Base-by-base conservation (phyloP, 1,140 invertebrate species). In the Elysia chlorotica region DNA sequence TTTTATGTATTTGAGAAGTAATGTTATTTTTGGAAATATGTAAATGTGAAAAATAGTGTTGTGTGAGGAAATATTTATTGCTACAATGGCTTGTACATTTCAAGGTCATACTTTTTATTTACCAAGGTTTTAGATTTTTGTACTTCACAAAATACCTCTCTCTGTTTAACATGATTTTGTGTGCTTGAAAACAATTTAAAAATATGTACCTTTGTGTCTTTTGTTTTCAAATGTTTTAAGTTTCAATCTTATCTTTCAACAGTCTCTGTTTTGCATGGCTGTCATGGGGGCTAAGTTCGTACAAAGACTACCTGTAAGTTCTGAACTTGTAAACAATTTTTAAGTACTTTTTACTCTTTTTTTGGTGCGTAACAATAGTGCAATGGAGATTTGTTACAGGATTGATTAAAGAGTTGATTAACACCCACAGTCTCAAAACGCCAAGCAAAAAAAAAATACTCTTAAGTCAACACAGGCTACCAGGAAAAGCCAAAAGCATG, bases 251-350 rank as follows among this genome's bases (percentile, higher is more conserved):
- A n/a, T n/a, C n/a, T n/a, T n/a, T n/a, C n/a, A n/a, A n/a, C n/a
- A n/a, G n/a, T n/a, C 73, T 17, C 71, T 76, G 73, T 74, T 73
- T 57, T 76, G 76, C 65, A 17, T 79, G 25, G 56, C 63, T 33
- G 69, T 61, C 0, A 81, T 77, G 76, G 77, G 78, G 56, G 28
- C 69, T 23, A 28, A 65, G 0, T 38, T 70, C 28, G 31, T 79
- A 36, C 19, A 41, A 30, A 77, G 70, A 62, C 35, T 78, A 57
- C 75, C 75, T 21, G 79, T 80, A 77, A 80, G 75, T 48, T 14
- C 10, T 14, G n/a, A 48, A 48, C n/a, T 48, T n/a, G n/a, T 48
- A n/a, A n/a, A n/a, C n/a, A n/a, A n/a, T n/a, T n/a, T n/a, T n/a
- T n/a, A n/a, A n/a, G n/a, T n/a, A n/a, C n/a, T n/a, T n/a, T n/a